phyloP scores from a whole-genome alignment of 92 coral and sea anemone genomes.

The Umimayanthus chanpuru region DNA sequence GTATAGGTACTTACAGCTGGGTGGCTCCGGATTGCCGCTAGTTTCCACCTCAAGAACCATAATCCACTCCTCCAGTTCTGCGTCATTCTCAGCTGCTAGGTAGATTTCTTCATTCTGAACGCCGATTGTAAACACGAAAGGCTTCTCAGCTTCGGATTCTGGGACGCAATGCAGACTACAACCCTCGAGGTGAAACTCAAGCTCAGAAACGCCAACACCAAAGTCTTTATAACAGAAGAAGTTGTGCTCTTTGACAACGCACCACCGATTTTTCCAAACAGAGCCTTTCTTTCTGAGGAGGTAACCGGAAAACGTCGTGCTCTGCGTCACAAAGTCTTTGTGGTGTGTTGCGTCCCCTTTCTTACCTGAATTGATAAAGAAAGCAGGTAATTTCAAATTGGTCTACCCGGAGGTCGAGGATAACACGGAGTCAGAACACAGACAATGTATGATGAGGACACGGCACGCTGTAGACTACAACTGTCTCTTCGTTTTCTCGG shows the following conservation, averaged over 20 bases:
- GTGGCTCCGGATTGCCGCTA: slow-evolving; percentile 12
- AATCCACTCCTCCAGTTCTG: slow-evolving; percentile 91
- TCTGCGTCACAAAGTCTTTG: slow-evolving; percentile 45
- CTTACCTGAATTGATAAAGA: slow-evolving; percentile 54
- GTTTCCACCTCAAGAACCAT: slow-evolving; percentile 81
- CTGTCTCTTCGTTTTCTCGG: no score
- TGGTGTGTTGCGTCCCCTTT: slow-evolving; percentile 60
- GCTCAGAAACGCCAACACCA: slow-evolving; percentile 72
- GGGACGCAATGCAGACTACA: slow-evolving; percentile 52
- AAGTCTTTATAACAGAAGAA: slow-evolving; percentile 87
- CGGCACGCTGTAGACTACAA: no score
- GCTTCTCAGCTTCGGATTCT: slow-evolving; percentile 65
- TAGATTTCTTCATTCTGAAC: slow-evolving; percentile 70
- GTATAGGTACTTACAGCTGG: slow-evolving; percentile 33
- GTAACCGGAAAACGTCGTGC: slow-evolving; percentile 85
- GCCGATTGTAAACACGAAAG: slow-evolving; percentile 66
- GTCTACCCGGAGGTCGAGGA: neutral
- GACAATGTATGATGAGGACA: no score
- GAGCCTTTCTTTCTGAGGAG: slow-evolving; percentile 88
- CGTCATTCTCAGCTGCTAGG: slow-evolving; percentile 89
- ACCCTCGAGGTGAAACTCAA: slow-evolving; percentile 72
- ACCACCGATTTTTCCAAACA: slow-evolving; percentile 93
- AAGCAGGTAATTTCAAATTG: neutral
- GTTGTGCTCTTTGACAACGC: slow-evolving; percentile 76
- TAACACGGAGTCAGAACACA: no score